Evolutionary conservation across 1,140 invertebrate genomes (phyloP).

Genomic region (Megalonaias nervosa): DNA sequence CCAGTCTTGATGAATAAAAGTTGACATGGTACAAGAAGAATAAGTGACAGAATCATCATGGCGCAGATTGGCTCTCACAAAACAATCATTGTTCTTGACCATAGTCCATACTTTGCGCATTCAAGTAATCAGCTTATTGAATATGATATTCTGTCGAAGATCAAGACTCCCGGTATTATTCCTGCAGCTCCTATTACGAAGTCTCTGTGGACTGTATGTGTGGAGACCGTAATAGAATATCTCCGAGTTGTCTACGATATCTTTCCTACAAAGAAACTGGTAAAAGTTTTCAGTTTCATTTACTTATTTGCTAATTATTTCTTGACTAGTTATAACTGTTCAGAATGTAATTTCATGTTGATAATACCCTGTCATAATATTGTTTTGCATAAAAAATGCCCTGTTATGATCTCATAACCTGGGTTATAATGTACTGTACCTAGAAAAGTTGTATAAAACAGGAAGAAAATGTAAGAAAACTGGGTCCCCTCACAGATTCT

Average conservation of each 20-base stretch:
- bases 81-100: constrained; percentile 95
- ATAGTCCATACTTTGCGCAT: constrained; percentile 89
- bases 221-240: constrained; percentile 95
- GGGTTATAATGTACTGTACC: no score
- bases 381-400: no score
- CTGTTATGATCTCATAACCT: no score
- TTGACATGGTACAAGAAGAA: no score
- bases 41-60: constrained; percentile 5
- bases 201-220: constrained; percentile 94
- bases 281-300: constrained; percentile 67
- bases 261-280: constrained; percentile 89
- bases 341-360: no score
- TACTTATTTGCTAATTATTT: no score
- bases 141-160: constrained; percentile 81
- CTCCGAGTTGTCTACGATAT: constrained; percentile 97
- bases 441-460: no score
- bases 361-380: no score
- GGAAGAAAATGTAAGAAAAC: no score
- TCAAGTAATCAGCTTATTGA: constrained; percentile 90
- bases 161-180: constrained; percentile 76
- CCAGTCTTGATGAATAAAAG: no score
- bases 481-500: no score
- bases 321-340: no score
- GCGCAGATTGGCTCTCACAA: constrained; percentile 78
- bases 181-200: constrained; percentile 87